Percentiles rank a stretch among this genome's conserved stretches.
phyloP scores from a whole-genome alignment of 2,797 vertebrate genomes.

The Sebastolobus altivelis region DNA sequence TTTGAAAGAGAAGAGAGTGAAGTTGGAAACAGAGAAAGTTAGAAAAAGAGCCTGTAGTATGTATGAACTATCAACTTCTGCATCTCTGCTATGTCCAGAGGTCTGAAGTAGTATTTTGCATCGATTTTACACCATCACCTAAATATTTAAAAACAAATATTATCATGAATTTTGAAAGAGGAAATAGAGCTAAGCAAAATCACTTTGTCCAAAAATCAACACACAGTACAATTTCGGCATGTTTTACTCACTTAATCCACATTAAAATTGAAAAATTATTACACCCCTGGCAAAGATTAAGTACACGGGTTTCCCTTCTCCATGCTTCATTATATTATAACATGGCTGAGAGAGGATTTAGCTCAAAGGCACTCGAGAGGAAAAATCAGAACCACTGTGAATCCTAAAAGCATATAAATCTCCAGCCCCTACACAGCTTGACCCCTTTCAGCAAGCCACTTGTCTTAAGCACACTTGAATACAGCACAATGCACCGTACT shows the following conservation, averaged over 20 bases:
- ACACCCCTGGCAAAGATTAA: conserved; percentile 16
- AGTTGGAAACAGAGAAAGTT: neutral
- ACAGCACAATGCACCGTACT: neutral
- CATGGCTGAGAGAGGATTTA: conserved; percentile 50
- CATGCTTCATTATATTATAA: conserved; percentile 49
- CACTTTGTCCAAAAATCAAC: neutral
- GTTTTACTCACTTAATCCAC: conserved; percentile 13
- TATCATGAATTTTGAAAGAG: neutral
- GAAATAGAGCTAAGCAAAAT: neutral
- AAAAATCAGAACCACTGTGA: conserved; percentile 46
- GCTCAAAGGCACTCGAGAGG: conserved; percentile 35
- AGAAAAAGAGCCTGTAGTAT: conserved; percentile 5
- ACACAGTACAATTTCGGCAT: neutral
- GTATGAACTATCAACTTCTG: conserved; percentile 12
- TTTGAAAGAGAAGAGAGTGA: conserved; percentile 3
- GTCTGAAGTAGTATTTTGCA: conserved; percentile 1
- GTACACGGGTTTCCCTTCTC: conserved; percentile 10
- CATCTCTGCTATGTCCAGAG: conserved; percentile 16
- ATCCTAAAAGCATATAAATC: conserved; percentile 57
- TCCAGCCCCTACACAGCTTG: conserved; percentile 32
- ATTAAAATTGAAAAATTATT: conserved; percentile 19
- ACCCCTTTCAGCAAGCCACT: conserved; percentile 58
- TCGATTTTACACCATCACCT: neutral
- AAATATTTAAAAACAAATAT: neutral
- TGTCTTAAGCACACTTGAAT: conserved; percentile 36